Base-by-base conservation (phyloP, 2,113 vertebrate species). In the Pomatorhinus ruficollis region DNA sequence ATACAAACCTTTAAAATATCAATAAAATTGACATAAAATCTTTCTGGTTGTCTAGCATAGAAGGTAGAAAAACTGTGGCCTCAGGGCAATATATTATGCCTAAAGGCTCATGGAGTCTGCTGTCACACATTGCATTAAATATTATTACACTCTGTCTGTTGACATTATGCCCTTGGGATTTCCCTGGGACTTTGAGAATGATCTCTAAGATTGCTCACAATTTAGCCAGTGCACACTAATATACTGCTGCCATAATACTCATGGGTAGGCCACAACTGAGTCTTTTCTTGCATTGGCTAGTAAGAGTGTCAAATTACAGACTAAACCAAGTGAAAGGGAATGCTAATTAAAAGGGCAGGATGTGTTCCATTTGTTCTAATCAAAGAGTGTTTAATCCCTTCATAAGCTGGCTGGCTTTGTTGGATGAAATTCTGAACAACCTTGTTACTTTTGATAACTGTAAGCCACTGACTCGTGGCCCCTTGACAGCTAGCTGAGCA, bases 391-490 rank as follows among this genome's bases (percentile, higher is more conserved):
- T 98, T 98, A 98, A 98, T 98, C 98, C 97, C 88, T 97, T 96
- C 92, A 90, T 98, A 98, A 98, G 96, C 98, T 98, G 96, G 40
- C 95, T 91, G 95, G 96, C 98, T 98, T 98, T 98, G 98, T 98
- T 97, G 97, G 90, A 98, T 95, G 94, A 97, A 98, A 98, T 98
- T 98, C 97, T 96, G 96, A 98, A 98, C 98, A 98, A 98, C 98
- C 97, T 98, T 98, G 97, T 98, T 98, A 97, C 98, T 98, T 98
- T 98, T 98, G 98, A 98, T 98, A 98, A 98, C 97, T 97, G 93
- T 98, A 98, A 98, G 98, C 98, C 97, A 98, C 97, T 98, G 98
- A 98, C 98, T 98, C 98, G 97, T 93, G 95, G 97, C 95, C 98
- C 97, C 97, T 98, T 98, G 98, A 98, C 97, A 98, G 97, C 97